Conservation (phyloP, 2,888 invertebrate species). For the Lumbricus terrestris region DNA sequence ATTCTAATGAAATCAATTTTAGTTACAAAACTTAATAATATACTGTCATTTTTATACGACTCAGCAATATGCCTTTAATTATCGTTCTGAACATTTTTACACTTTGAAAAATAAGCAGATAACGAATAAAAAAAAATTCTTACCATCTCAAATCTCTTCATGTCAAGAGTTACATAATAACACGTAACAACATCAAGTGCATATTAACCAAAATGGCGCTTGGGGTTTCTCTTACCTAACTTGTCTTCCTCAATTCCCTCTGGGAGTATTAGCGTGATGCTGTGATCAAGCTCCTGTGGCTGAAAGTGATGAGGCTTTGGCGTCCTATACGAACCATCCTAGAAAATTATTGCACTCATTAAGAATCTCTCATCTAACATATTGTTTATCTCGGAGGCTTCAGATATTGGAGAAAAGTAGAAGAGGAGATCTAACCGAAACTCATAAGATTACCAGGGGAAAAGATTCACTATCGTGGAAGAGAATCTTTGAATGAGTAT, state of each 20-base stretch:
- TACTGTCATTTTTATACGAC: neutral
- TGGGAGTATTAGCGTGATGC: conserved; percentile 74
- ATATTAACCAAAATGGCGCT: neutral
- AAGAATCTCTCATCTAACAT: neutral
- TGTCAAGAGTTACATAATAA: neutral
- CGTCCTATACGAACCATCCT: conserved; percentile 62
- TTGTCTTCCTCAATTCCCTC: conserved; percentile 69
- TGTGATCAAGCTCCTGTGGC: conserved; percentile 72
- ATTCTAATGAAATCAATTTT: neutral
- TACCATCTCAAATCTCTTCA: neutral
- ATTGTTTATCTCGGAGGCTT: too few relatives aligned
- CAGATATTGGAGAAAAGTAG: too few relatives aligned
- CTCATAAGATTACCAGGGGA: too few relatives aligned
- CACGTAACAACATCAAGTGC: neutral
- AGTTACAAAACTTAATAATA: neutral
- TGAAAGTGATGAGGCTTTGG: conserved; percentile 76
- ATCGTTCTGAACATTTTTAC: neutral
- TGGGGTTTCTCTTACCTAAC: conserved; percentile 65
- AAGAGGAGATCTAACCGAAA: too few relatives aligned
- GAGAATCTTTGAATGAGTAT: too few relatives aligned
- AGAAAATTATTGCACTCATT: neutral
- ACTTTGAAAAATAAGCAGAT: neutral
- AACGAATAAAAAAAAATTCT: neutral
- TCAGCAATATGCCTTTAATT: neutral
- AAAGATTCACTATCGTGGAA: too few relatives aligned